Evolutionary conservation across 2,888 invertebrate species (phyloP).

Genomic region (Coleophora flavipennella): DNA sequence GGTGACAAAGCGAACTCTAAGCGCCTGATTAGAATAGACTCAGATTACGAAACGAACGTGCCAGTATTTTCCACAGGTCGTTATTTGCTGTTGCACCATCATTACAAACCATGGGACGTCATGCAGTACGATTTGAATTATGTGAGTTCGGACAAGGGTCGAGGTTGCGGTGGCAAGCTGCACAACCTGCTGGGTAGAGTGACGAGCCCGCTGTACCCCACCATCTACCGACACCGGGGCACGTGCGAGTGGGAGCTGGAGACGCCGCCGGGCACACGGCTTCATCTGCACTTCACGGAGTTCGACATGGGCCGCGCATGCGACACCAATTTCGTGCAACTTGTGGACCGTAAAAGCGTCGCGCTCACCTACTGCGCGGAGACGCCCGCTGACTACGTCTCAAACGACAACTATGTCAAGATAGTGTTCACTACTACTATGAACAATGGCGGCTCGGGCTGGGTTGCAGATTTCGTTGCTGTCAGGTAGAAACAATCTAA

Average conservation of each 20-base stretch:
- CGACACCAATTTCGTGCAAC: constrained; percentile 75
- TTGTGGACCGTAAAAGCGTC: constrained; percentile 65
- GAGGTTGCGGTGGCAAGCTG: constrained; percentile 53
- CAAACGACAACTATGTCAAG: constrained; percentile 67
- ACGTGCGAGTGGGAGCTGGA: constrained; percentile 57
- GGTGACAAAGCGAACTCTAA: constrained; percentile 35
- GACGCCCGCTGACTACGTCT: constrained; percentile 72
- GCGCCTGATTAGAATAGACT: constrained; percentile 21
- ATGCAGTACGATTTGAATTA: constrained; percentile 43
- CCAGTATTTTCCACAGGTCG: constrained; percentile 79
- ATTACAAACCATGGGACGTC: constrained; percentile 21
- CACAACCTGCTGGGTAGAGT: constrained; percentile 37
- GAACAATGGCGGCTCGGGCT: constrained; percentile 82
- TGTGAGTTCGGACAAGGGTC: constrained; percentile 45
- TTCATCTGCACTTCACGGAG: constrained; percentile 42
- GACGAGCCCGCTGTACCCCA: constrained; percentile 55
- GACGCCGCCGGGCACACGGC: constrained; percentile 38
- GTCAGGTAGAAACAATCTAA: too few species aligned
- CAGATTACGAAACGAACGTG: constrained; percentile 20
- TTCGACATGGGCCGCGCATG: constrained; percentile 79
- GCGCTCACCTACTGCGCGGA: constrained; percentile 60
- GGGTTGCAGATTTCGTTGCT: constrained; percentile 62
- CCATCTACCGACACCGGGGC: constrained; percentile 35
- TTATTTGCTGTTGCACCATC: constrained; percentile 71
- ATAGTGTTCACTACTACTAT: constrained; percentile 76